Conservation (phyloP, 2,797 vertebrate genomes). For the Crenichthys baileyi region DNA sequence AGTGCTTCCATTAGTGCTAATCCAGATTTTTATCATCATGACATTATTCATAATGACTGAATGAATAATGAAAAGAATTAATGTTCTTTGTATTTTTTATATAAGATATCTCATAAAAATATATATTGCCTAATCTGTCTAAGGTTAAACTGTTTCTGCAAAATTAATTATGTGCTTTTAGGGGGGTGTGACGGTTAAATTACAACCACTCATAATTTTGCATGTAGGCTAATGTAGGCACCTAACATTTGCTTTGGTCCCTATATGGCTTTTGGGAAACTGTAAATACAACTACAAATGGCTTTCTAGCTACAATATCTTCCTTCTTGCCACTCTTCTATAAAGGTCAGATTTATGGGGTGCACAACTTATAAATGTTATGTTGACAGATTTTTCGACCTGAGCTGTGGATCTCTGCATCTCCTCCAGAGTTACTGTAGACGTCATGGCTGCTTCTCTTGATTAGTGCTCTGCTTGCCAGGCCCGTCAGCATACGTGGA, state of each 20-base stretch:
- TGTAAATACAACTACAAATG: not conserved
- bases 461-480: too few relatives aligned
- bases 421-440: not conserved
- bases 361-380: not conserved
- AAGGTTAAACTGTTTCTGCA: too few relatives aligned
- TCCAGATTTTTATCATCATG: slow-evolving; percentile 30
- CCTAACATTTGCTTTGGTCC: not conserved
- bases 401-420: not conserved
- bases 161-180: too few relatives aligned
- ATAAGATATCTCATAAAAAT: not conserved
- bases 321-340: not conserved
- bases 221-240: not conserved
- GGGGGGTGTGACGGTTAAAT: too few relatives aligned
- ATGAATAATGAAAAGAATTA: too few relatives aligned
- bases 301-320: not conserved
- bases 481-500: not conserved
- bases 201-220: too few relatives aligned
- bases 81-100: slow-evolving; percentile 12
- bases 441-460: not conserved
- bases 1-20: slow-evolving; percentile 32
- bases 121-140: too few relatives aligned
- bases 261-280: not conserved
- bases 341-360: not conserved
- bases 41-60: not conserved
- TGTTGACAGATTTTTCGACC: not conserved